Percentiles rank a stretch among this genome's conserved stretches.
These are phyloP conservation scores for Ophion costatus DNA, from an alignment of 2,888 invertebrate genomes.

Conservation along the genomic window DNA sequence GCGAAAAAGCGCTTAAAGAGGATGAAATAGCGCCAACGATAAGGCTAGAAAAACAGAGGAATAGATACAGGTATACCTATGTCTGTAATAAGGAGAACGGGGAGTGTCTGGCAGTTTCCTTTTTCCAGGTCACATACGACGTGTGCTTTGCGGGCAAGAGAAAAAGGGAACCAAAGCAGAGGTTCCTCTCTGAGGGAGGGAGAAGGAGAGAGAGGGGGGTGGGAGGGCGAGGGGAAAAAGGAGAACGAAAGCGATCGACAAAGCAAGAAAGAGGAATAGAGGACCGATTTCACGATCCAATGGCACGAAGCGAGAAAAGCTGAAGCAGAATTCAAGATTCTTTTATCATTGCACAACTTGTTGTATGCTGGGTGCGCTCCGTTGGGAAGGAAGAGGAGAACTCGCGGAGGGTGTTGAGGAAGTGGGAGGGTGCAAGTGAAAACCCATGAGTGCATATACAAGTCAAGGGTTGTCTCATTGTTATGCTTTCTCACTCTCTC, in stretches of 20 bases:
- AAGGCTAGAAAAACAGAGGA: neutral
- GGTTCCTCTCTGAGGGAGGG: neutral
- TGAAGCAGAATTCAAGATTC: slow-evolving; percentile 26
- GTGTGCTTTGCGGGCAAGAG: slow-evolving; percentile 5
- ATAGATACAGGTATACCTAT: slow-evolving; percentile 3
- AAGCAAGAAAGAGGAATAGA: neutral
- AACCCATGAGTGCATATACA: slow-evolving; percentile 2
- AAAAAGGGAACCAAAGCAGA: neutral
- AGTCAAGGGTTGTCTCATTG: neutral
- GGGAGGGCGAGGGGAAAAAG: neutral
- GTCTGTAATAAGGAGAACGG: neutral
- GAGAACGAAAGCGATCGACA: neutral
- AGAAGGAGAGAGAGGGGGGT: neutral
- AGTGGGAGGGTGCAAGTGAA: neutral
- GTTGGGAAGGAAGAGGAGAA: slow-evolving; percentile 7
- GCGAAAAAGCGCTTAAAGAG: neutral
- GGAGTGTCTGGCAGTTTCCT: slow-evolving; percentile 34
- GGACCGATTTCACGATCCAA: neutral
- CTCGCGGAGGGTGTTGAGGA: neutral
- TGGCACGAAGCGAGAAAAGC: slow-evolving; percentile 6
- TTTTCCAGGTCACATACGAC: slow-evolving; percentile 33
- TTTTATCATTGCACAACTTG: slow-evolving; percentile 55
- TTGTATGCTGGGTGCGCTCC: slow-evolving; percentile 43
- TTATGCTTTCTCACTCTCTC: neutral
- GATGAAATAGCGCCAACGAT: neutral